Evolutionary conservation across 2,888 invertebrate genomes (phyloP), one percentile per base, ranked within the genome.

Genomic region (Acanthosepion lycidas): DNA sequence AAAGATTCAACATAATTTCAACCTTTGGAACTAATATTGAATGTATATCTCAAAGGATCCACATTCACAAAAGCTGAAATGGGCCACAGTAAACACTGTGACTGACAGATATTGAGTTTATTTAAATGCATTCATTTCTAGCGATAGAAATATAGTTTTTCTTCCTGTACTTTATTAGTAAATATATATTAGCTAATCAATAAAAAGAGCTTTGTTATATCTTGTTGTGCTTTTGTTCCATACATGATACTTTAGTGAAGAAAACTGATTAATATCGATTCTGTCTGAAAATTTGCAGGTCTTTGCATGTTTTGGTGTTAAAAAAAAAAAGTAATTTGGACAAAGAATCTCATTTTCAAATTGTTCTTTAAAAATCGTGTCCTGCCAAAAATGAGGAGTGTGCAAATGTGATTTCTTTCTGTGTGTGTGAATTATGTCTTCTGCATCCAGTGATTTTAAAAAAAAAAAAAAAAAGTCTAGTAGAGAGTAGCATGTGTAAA

Each of bases 401-500:
- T 78, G 78, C n/a, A 78, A 78, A 33, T 78, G n/a, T n/a, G 28
- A 78, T 78, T 28, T 42, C 42, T 59, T 59, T 59, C 20, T 5
- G n/a, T 78, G n/a, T 78, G n/a, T 78, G 33, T 78, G n/a, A n/a
- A 78, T 78, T 78, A n/a, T 78, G 78, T n/a, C 78, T 78, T n/a
- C 78, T 78, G 78, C 33, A 23, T 8, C 78, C 12, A n/a, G 78
- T 78, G 78, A n/a, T 78, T 42, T 42, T 3, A 42, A 42, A 42
- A 42, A 42, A 42, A 42, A 42, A 42, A 42, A 42, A 78, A 15
- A 78, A 15, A 33, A 78, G 9, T 78, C 15, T 18, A 78, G 78
- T 78, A 78, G 15, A 78, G n/a, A 78, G 15, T 4, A 78, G 78
- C 78, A 78, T 78, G 78, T 78, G 78, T 78, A 78, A 78, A 78